Conservation (phyloP, 1,140 invertebrate genomes). For the Pogonognathellus flavescens region DNA sequence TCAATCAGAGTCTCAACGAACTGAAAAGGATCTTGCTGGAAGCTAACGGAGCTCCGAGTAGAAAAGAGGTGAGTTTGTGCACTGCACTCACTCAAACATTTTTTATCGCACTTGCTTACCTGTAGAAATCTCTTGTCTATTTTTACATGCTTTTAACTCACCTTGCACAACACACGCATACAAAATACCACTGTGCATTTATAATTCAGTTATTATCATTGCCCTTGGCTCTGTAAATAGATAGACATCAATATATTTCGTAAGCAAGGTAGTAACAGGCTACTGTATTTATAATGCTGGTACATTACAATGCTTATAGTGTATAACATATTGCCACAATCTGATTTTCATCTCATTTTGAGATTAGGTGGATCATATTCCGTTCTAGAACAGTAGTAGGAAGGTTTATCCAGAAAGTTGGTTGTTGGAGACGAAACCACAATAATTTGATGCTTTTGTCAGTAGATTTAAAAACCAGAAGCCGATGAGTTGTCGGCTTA, state of each 20-base stretch:
- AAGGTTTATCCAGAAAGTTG: background rate
- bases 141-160: background rate
- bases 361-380: slow-evolving; percentile 29
- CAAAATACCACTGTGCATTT: background rate
- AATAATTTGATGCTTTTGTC: slow-evolving; percentile 47
- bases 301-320: too few relatives aligned
- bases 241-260: too few relatives aligned
- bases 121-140: slow-evolving; percentile 49
- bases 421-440: slow-evolving; percentile 8
- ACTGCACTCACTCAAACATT: background rate
- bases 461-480: slow-evolving; percentile 48
- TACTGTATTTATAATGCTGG: too few relatives aligned
- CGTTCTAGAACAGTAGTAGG: background rate
- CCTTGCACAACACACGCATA: background rate
- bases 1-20: slow-evolving; percentile 77
- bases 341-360: slow-evolving; percentile 23
- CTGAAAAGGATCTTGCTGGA: slow-evolving; percentile 77
- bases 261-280: too few relatives aligned
- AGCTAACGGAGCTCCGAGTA: slow-evolving; percentile 69
- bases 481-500: slow-evolving; percentile 28
- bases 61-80: slow-evolving; percentile 64
- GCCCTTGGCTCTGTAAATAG: too few relatives aligned
- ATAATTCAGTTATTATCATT: too few relatives aligned
- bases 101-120: slow-evolving; percentile 34
- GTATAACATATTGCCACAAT: background rate